Evolutionary conservation across 1,140 invertebrate species (phyloP).

Genomic region (Procambarus virginalis): DNA sequence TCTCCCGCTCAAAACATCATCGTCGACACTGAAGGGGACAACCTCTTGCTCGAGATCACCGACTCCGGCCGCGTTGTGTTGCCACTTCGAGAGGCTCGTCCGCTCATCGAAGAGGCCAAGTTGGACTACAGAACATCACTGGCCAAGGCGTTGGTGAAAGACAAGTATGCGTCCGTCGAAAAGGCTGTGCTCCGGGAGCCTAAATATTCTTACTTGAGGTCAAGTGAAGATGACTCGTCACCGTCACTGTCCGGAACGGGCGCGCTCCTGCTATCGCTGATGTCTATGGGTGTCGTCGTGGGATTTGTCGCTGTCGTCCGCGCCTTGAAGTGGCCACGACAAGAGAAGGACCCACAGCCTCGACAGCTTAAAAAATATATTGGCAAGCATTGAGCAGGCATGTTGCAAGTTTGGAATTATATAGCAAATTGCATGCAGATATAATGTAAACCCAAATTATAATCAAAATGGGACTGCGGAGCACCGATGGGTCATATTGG

Average conservation of each 20-base stretch:
- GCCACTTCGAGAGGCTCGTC: slow-evolving; percentile 33
- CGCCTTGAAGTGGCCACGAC: not conserved
- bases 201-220: not conserved
- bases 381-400: not conserved
- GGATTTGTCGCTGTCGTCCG: not conserved
- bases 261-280: slow-evolving; percentile 15
- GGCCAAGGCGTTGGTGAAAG: slow-evolving; percentile 11
- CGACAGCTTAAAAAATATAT: not conserved
- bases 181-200: not conserved
- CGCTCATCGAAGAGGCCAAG: slow-evolving; percentile 32
- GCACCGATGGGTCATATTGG: not conserved
- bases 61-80: slow-evolving; percentile 33
- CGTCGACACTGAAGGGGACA: slow-evolving; percentile 42
- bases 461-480: not conserved
- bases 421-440: not conserved
- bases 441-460: not conserved
- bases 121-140: slow-evolving; percentile 17
- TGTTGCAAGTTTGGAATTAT: not conserved
- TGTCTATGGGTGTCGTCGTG: not conserved
- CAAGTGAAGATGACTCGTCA: not conserved
- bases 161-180: not conserved
- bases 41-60: slow-evolving; percentile 42
- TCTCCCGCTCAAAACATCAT: not conserved
- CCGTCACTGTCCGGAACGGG: not conserved
- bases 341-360: not conserved